Percentiles rank a stretch among this genome's conserved stretches.
These are phyloP conservation scores for Tamias sibiricus DNA, from an alignment of 2,113 vertebrate species.

Conservation along the genomic window DNA sequence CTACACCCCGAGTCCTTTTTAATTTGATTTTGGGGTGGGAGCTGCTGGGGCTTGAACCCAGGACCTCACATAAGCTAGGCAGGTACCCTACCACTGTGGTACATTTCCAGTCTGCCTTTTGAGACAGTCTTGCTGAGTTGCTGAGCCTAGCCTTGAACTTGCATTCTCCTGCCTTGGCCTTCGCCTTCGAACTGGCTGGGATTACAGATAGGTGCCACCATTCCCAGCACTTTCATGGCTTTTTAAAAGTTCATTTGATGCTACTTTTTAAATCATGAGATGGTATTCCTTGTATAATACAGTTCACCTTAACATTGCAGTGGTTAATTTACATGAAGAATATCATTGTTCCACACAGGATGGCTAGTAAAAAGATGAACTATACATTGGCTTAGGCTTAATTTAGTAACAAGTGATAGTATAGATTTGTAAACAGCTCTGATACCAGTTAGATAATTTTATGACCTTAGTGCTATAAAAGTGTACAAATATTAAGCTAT, in stretches of 20 bases:
- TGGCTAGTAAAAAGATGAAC: not conserved
- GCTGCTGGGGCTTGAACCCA: not conserved
- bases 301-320: not conserved
- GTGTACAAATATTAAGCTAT: not conserved
- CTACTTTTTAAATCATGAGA: not conserved
- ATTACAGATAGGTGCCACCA: no score
- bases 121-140: no score
- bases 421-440: not conserved
- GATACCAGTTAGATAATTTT: not conserved
- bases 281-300: not conserved
- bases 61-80: not conserved
- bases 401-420: not conserved
- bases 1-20: no score
- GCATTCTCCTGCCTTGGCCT: no score
- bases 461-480: not conserved
- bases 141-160: no score
- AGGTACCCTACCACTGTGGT: no score
- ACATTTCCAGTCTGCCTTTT: no score
- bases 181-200: no score
- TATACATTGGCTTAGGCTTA: not conserved
- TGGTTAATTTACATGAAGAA: not conserved
- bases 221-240: no score
- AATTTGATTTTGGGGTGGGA: no score
- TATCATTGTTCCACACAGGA: not conserved
- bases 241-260: constrained; percentile 8